Percentiles rank a stretch among this genome's conserved stretches.
phyloP scores from a whole-genome alignment of 2,797 vertebrate species.

The Argya squamiceps region DNA sequence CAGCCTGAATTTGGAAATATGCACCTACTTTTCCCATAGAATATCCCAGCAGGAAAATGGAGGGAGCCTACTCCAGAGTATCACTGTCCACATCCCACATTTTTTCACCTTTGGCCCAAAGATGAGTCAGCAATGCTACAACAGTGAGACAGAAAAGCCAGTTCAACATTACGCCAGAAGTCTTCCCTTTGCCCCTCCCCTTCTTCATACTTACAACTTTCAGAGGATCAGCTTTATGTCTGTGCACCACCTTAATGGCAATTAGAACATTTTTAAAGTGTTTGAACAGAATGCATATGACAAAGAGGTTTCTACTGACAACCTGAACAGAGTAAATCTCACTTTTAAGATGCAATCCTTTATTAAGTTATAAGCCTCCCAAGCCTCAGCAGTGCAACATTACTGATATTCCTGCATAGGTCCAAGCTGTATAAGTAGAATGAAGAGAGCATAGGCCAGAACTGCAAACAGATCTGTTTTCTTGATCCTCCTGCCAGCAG shows the following conservation, averaged over 20 bases:
- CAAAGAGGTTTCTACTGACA: neutral
- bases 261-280: neutral
- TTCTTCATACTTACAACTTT: neutral
- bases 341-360: neutral
- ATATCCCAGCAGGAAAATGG: neutral
- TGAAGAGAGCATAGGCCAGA: neutral
- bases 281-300: neutral
- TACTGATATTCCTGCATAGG: neutral
- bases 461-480: neutral
- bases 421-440: neutral
- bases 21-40: neutral
- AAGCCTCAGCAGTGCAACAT: neutral
- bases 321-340: neutral
- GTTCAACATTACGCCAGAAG: rapidly evolving
- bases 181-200: neutral
- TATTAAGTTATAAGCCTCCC: neutral
- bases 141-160: neutral
- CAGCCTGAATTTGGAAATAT: neutral
- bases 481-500: neutral
- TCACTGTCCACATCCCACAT: neutral
- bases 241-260: neutral
- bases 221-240: neutral
- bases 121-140: neutral
- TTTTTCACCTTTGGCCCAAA: neutral
- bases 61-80: neutral